phyloP scores from a whole-genome alignment of 1,140 invertebrate genomes.

The Drosophila nebulosa region DNA sequence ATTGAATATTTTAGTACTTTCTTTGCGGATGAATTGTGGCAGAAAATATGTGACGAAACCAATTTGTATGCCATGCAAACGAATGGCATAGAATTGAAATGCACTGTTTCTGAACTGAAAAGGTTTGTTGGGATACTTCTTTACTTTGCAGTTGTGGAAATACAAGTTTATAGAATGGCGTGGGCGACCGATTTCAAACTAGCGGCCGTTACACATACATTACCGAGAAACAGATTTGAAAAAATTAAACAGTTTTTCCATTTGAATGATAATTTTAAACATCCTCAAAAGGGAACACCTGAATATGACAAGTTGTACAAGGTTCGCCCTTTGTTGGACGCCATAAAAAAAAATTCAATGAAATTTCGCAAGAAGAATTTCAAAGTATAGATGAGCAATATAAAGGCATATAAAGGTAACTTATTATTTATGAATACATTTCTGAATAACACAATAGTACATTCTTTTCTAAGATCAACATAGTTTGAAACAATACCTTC shows the following conservation, averaged over 20 bases:
- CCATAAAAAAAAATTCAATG: too few species aligned
- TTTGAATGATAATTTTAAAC: slow-evolving; percentile 1
- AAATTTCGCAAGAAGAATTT: too few species aligned
- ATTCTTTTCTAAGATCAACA: too few species aligned
- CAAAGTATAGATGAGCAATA: too few species aligned
- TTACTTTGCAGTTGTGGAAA: slow-evolving; percentile 23
- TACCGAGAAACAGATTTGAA: not conserved
- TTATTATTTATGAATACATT: too few species aligned
- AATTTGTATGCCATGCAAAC: slow-evolving; percentile 18
- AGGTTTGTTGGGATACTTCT: slow-evolving; percentile 20
- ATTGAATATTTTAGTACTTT: slow-evolving; percentile 11
- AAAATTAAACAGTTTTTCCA: not conserved
- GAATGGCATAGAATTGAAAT: slow-evolving; percentile 26
- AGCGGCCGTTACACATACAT: too few species aligned
- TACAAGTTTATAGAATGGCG: slow-evolving; percentile 13
- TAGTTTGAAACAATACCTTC: too few species aligned
- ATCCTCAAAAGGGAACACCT: not conserved
- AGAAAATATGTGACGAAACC: slow-evolving; percentile 35
- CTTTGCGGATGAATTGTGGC: slow-evolving; percentile 28
- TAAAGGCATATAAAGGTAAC: too few species aligned
- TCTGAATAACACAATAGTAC: too few species aligned
- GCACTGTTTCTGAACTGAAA: slow-evolving; percentile 14
- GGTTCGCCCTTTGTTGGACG: not conserved
- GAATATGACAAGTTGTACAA: not conserved
- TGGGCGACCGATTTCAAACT: not conserved